Base-by-base conservation (phyloP, 1,140 invertebrate genomes). In the Schlechtendalia chinensis region DNA sequence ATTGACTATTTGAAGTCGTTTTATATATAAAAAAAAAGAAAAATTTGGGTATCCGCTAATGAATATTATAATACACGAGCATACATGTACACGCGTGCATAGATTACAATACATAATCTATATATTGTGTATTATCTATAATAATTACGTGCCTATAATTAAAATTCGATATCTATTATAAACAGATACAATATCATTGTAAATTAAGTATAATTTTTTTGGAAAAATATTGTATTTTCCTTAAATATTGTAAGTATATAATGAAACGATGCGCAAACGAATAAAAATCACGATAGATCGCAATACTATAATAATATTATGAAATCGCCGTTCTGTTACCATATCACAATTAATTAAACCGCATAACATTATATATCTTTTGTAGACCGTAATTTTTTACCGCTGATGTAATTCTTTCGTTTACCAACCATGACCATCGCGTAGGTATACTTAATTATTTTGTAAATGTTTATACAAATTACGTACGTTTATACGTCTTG, bases 361-460 rank as follows among this genome's bases (percentile, higher is more conserved):
- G 47, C 24, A 10, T 50, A 14, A 14, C 11, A 10, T 69, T 65
- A 24, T 69, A n/a, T 22, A 14, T 69, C 6, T 53, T 27, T 50
- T 19, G 24, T 71, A 16, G n/a, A 69, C 45, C 14, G 24, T 47
- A 72, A 22, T 53, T 71, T 53, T 71, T 53, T 27, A 71, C 16
- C 17, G 47, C 47, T 47, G n/a, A 5, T 1, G 67, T 22, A 72
- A 72, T 72, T 72, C 27, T 17, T 54, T 72, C 27, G 50, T 72
- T 54, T 53, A 72, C 50, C 47, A 54, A 72, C 69, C 45, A 22
- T 75, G 72, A n/a, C 29, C 54, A 39, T 39, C 54, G 56, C 54
- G 54, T 75, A 72, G 69, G 69, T 72, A 72, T 29, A 54, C 47
- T 72, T 72, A 56, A 75, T 75, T 75, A 75, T 56, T 45, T 56